These are phyloP conservation scores for Acronicta alni DNA, from an alignment of 2,888 invertebrate genomes.

Conservation along the genomic window DNA sequence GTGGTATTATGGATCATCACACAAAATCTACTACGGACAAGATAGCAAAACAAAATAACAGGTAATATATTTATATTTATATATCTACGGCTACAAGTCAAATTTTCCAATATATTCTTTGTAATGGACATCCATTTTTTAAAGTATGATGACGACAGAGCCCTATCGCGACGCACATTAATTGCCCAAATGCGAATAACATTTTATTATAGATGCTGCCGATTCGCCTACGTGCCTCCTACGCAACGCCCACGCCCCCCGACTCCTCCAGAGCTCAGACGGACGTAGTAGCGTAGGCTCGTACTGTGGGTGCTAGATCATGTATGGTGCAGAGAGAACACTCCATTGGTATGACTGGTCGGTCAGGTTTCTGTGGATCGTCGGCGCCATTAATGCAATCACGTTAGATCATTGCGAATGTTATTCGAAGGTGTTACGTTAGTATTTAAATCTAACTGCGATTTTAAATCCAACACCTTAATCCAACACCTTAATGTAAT, in stretches of 20 bases:
- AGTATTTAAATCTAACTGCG: too few species aligned
- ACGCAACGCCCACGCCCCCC: slow-evolving; percentile 62
- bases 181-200: slow-evolving; percentile 77
- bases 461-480: too few species aligned
- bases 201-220: slow-evolving; percentile 64
- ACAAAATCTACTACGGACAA: too few species aligned
- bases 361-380: too few species aligned
- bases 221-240: slow-evolving; percentile 71
- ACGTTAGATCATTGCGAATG: too few species aligned
- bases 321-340: slow-evolving; percentile 35
- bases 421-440: too few species aligned
- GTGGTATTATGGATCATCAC: too few species aligned
- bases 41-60: too few species aligned
- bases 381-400: too few species aligned
- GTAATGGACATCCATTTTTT: slow-evolving; percentile 39
- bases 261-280: slow-evolving; percentile 63
- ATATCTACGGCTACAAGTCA: too few species aligned
- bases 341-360: background rate
- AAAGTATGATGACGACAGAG: slow-evolving; percentile 64
- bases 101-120: background rate
- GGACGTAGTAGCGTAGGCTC: slow-evolving; percentile 75
- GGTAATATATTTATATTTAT: too few species aligned
- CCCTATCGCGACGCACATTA: slow-evolving; percentile 69
- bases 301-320: slow-evolving; percentile 51
- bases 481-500: too few species aligned